Evolutionary conservation across 1,140 invertebrate species (phyloP).

Genomic region (Anthonomus grandis): DNA sequence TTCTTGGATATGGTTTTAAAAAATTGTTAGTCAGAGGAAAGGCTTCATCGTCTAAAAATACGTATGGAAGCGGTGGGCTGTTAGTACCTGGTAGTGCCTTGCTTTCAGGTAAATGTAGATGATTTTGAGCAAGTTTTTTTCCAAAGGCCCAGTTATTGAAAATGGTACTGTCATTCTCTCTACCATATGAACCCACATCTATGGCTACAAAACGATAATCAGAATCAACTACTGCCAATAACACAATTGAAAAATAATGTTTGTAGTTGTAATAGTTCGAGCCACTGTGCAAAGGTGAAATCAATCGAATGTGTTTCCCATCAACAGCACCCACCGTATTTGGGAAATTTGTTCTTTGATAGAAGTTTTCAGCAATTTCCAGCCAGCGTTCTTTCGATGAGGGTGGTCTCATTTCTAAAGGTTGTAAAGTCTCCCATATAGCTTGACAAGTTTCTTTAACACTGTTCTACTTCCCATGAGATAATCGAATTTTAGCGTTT

Average conservation of each 20-base stretch:
- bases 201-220: constrained; percentile 49
- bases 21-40: too few species aligned
- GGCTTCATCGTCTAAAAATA: constrained; percentile 4
- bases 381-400: constrained; percentile 9
- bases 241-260: too few species aligned
- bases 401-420: constrained; percentile 11
- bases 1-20: too few species aligned
- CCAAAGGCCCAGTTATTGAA: constrained; percentile 18
- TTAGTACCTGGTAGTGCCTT: constrained; percentile 3
- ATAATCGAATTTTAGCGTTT: too few species aligned
- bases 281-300: constrained; percentile 32
- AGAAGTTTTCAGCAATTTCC: constrained; percentile 7
- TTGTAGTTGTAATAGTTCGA: constrained; percentile 45
- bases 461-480: too few species aligned
- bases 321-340: not conserved
- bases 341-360: constrained; percentile 3
- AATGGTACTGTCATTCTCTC: constrained; percentile 43
- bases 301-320: too few species aligned
- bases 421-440: too few species aligned
- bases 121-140: constrained; percentile 5
- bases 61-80: not conserved
- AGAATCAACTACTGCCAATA: constrained; percentile 50
- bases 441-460: too few species aligned
- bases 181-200: constrained; percentile 49
- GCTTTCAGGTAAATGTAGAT: constrained; percentile 2